Base-by-base conservation (phyloP, 2,888 invertebrate genomes). In the Scrobipalpa atriplicella region DNA sequence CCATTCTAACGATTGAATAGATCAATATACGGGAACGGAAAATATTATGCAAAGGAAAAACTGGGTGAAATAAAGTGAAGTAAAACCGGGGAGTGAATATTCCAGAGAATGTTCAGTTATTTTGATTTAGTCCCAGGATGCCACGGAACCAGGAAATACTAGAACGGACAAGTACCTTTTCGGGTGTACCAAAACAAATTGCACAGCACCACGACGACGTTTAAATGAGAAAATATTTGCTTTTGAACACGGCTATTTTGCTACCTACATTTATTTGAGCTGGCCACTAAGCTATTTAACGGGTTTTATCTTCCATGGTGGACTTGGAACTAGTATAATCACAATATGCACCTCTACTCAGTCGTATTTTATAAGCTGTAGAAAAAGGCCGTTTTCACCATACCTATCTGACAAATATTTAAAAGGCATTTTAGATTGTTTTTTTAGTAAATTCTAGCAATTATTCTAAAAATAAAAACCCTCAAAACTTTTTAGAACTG, bases 1-100 rank as follows among this genome's bases (percentile, higher is more conserved):
- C 74, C 72, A 80, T 81, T 82, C 80, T 79, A 79, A 78, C 85
- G 80, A 86, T 82, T 84, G 84, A 84, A 84, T 81, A 81, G 82
- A 86, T 87, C 86, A 85, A 87, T 86, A 83, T 80, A 81, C 76
- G 72, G 67, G 69, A 71, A 62, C 72, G 71, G 70, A 75, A 77
- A 77, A 80, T 77, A 77, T 74, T 78, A 76, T 76, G 75, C 76
- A 74, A 77, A 71, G 69, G 67, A 69, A 70, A 71, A 72, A 72
- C 67, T 71, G 66, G 67, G 70, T 68, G 68, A 73, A 78, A 75
- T 77, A 79, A 80, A 78, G 72, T 77, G 76, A 75, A 80, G 76
- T 76, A 79, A 75, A 74, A 68, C 75, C 76, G 72, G 71, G 70
- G 74, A 78, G 75, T 80, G 84, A 82, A 83, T 85, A 81, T 82